phyloP scores from a whole-genome alignment of 1,140 invertebrate species.

The Conus ventricosus region DNA sequence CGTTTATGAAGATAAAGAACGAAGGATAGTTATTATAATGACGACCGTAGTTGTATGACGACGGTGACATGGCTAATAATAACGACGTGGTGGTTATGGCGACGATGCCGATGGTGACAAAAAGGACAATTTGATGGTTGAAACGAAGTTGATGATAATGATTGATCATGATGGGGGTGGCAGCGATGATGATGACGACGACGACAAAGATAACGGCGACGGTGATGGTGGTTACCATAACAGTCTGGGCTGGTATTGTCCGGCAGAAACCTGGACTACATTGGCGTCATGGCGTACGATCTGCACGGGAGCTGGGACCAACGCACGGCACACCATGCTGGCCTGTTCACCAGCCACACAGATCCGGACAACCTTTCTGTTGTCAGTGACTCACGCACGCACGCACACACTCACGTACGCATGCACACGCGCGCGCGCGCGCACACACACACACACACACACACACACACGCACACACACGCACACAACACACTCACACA shows the following conservation, averaged over 20 bases:
- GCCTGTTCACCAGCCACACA: conserved; percentile 56
- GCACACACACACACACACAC: no score
- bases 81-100: no score
- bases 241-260: neutral
- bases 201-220: neutral
- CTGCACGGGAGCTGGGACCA: conserved; percentile 64
- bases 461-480: neutral
- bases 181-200: neutral
- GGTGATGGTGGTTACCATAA: no score
- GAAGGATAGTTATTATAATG: no score
- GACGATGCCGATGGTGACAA: neutral
- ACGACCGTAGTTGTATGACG: no score
- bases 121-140: neutral
- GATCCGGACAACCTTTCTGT: conserved; percentile 43
- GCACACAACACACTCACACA: neutral
- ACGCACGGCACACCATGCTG: conserved; percentile 61
- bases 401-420: neutral
- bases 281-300: conserved; percentile 88
- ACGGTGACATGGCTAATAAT: no score
- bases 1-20: no score
- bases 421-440: no score
- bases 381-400: neutral
- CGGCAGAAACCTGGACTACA: conserved; percentile 79
- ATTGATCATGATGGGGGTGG: neutral
- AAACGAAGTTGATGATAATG: neutral